Base-by-base conservation (phyloP, 2,797 vertebrate genomes). In the Intellagama lesueurii region DNA sequence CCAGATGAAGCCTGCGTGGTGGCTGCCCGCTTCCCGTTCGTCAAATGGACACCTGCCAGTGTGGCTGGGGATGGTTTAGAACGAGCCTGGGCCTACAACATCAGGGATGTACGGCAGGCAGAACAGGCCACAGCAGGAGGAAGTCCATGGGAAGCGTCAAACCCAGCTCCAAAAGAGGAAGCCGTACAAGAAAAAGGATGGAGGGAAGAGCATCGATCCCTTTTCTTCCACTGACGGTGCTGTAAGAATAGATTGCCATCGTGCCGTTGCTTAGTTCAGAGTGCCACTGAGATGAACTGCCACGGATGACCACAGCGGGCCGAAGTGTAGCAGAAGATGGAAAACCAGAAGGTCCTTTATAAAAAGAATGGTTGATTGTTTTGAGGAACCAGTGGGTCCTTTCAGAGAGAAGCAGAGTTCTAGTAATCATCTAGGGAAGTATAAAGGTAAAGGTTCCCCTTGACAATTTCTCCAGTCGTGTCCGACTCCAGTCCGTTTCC, bases 11-110 rank as follows among this genome's bases (percentile, higher is more conserved):
- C 98, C n/a, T 92, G 98, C 1, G 98, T 99, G 88, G 97, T 99
- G n/a, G 96, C 98, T 0, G 99, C 98, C 47, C 98, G 98, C 81
- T 99, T 98, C 87, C 98, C 98, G 3, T 96, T 99, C 77, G 97
- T 97, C 28, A 97, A 95, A 70, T 99, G 99, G 99, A 96, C 95
- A 7, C 97, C 98, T 1, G 97, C 95, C 94, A 95, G 92, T 86
- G 94, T 93, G 89, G 95, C 98, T 72, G 99, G 99, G 5, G 96
- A 98, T 32, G 98, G 98, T 2, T 95, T 97, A 85, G 98, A 99
- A 95, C 96, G 96, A 91, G 98, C 97, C 80, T 99, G 99, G 98
- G 97, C 98, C 28, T 99, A 99, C 84, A 97, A 94, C 91, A 96
- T 98, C 88, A 95, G 96, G 93, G 93, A 95, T 30, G 95, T 98